Evolutionary conservation across 2,113 vertebrate species (phyloP), one percentile per base, ranked within the genome.

Genomic region (Cryptotis parvus): DNA sequence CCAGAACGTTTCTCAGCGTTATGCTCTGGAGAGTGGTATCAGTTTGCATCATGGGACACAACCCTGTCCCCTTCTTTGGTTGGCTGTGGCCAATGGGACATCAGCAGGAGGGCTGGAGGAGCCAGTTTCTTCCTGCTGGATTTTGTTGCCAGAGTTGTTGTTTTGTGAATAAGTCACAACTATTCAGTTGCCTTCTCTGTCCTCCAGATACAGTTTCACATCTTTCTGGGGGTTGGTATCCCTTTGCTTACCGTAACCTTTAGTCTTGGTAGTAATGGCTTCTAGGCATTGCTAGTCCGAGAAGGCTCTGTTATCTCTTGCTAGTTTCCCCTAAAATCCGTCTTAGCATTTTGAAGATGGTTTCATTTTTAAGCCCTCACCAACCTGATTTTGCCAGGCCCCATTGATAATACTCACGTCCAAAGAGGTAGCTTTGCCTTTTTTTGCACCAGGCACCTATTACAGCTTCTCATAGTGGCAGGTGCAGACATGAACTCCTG

Each of bases 161-260:
- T 79, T 73, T 24, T 80, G 31, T 77, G 66, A 91, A 73, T 65
- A 72, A 82, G 63, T 81, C 76, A 65, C 39, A 43, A 33, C 69
- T 76, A 1, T 45, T 87, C 55, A 63, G 0, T 81, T 31, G 76
- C 69, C 63, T 3, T 90, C 33, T 75, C 79, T 63, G 24, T 29
- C 63, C 63, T 31, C n/a, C 43, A 58, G 31, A 9, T 80, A 20
- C 15, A 35, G 65, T 78, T 87, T 52, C 72, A 85, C 55, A 49
- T 77, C 33, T 69, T 84, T 45, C 31, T 81, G 52, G 63, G 43
- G 84, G 82, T 33, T 93, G 37, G 45, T 89, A 52, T 87, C 77
- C 31, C 22, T 76, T 58, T 45, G 27, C 6, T 73, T 74, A 29
- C 12, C 20, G n/a, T n/a, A n/a, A n/a, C 14, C 18, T 31, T 73